These are phyloP conservation scores for Automeris io DNA, from an alignment of 2,888 invertebrate species.

Conservation along the genomic window DNA sequence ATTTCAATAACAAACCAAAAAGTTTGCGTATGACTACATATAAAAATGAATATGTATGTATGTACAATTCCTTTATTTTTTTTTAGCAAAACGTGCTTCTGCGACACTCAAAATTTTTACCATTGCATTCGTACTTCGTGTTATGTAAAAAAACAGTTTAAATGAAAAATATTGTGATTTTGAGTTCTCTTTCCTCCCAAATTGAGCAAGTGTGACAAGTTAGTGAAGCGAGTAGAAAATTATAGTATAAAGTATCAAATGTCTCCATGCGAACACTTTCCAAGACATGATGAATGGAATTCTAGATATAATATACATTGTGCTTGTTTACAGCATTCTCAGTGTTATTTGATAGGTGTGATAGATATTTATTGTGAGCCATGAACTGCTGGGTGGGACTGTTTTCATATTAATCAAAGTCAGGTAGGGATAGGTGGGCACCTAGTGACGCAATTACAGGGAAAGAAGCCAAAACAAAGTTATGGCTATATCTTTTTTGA, in stretches of 20 bases:
- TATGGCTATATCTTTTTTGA: too few species aligned
- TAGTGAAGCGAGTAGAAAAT: conserved; percentile 9
- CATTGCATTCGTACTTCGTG: too few species aligned
- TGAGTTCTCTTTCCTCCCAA: neutral
- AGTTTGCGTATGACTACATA: too few species aligned
- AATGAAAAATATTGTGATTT: too few species aligned
- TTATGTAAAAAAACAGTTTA: too few species aligned
- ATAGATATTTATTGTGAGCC: neutral
- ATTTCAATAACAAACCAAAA: too few species aligned
- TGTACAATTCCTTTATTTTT: too few species aligned
- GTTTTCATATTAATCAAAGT: neutral
- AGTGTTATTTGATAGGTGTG: neutral
- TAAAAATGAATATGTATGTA: too few species aligned
- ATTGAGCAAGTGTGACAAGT: conserved; percentile 7
- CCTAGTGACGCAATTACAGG: neutral
- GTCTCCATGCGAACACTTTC: conserved; percentile 13
- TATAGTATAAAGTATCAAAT: conserved; percentile 13
- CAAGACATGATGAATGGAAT: conserved; percentile 7
- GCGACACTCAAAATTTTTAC: too few species aligned
- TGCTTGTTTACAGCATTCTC: neutral
- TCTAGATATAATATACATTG: conserved; percentile 1
- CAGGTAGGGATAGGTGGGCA: too few species aligned
- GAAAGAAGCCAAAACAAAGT: too few species aligned
- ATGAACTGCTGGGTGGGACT: neutral
- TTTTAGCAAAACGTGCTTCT: too few species aligned